Evolutionary conservation across 1,140 invertebrate species (phyloP).

Genomic region (Saccostrea glomerata): DNA sequence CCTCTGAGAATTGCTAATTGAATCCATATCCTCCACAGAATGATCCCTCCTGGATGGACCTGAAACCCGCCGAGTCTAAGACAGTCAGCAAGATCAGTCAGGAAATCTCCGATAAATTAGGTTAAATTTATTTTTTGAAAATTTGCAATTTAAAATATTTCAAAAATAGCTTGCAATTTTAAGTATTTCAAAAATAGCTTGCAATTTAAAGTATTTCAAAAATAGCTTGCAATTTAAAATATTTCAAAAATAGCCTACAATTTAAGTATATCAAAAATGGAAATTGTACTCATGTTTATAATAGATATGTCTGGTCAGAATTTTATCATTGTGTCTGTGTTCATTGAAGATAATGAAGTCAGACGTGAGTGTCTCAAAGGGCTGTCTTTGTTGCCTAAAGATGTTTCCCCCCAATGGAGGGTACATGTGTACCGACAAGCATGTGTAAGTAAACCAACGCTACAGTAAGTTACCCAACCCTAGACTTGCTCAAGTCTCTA

Average conservation of each 20-base stretch:
- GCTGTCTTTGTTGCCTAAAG: constrained; percentile 67
- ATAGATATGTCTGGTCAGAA: not conserved
- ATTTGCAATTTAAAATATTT: too few relatives aligned
- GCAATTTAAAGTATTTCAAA: too few relatives aligned
- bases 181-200: too few relatives aligned
- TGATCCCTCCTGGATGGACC: constrained; percentile 68
- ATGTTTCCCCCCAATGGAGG: constrained; percentile 68
- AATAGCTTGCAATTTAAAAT: too few relatives aligned
- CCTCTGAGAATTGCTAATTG: too few relatives aligned
- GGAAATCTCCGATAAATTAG: constrained; percentile 57
- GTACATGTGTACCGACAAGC: constrained; percentile 68
- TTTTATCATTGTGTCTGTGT: not conserved
- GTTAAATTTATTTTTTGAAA: constrained; percentile 28
- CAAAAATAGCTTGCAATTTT: too few relatives aligned
- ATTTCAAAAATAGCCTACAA: too few relatives aligned
- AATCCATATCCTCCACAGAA: constrained; percentile 55
- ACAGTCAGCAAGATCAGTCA: constrained; percentile 60
- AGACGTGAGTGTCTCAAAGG: constrained; percentile 59
- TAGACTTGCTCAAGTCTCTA: too few relatives aligned
- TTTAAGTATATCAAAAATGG: too few relatives aligned
- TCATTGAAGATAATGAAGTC: constrained; percentile 47
- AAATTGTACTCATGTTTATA: not conserved
- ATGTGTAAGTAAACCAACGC: constrained; percentile 60
- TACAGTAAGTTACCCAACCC: too few relatives aligned
- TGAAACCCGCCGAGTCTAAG: constrained; percentile 62